Base-by-base conservation (phyloP, 2,113 vertebrate species). In the Helogale parvula region DNA sequence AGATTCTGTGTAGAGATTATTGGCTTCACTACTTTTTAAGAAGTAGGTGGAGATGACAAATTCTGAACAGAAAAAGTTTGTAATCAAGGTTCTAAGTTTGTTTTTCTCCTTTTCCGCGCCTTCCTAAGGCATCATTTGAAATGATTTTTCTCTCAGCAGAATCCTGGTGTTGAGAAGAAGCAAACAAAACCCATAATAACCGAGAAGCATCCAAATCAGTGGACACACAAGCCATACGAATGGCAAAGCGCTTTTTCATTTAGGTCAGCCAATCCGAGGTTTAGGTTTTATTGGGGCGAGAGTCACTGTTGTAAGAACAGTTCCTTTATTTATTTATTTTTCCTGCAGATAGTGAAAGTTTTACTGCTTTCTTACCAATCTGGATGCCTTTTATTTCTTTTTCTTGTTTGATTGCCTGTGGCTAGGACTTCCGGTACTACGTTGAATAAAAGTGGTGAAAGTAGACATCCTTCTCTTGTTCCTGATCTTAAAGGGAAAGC, bases 241-340 rank as follows among this genome's bases (percentile, higher is more conserved):
- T 68, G 86, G 31, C 82, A 82, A 92, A 93, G 13, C n/a, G 94
- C 14, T 52, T 93, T 96, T 97, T 85, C 69, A 68, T 92, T 92
- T 92, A 82, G 33, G 54, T 79, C 31, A 86, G n/a, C 60, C 27
- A n/a, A 2, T 85, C 35, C 94, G 69, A 13, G 81, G n/a, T 87
- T 96, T 84, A 68, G 11, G 83, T 94, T 63, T 80, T 83, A 8
- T 89, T 87, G 33, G 0, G 11, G 23, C 63, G 10, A 38, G 86
- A 86, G 29, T 86, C 82, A 82, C 65, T 85, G 7, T 85, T 87
- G 19, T 81, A 41, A 81, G 77, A 68, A 76, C 6, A 77, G 38
- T 76, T 47, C 21, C 14, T 76, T 76, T 47, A 25, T 25, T 38
- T 72, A 9, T 19, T 71, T 71, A 17, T 77, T 47, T 77, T 77